Base-by-base conservation (phyloP, 2,888 invertebrate species). In the Meteorus colon region DNA sequence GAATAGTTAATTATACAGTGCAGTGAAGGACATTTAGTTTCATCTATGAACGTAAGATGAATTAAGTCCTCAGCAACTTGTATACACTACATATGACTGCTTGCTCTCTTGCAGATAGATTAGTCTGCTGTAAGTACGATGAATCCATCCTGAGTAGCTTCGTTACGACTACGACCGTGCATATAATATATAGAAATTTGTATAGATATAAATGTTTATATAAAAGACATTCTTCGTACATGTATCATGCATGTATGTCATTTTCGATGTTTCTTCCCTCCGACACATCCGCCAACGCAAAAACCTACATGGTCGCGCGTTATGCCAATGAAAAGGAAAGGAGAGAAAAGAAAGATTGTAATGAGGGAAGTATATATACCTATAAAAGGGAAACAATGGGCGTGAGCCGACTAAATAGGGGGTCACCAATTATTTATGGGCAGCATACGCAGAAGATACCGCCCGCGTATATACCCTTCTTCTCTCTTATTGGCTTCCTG, bases 351-450 rank as follows among this genome's bases (percentile, higher is more conserved):
- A 78, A 77, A 77, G 77, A 73, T 68, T 75, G 75, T 69, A n/a
- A 19, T 19, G 55, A 55, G 55, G 55, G 55, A 55, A 55, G 55
- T 48, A 48, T 55, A 55, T 55, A 55, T 55, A 55, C 19, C 55
- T 55, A 55, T 55, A 55, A 78, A 77, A 75, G 59, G 67, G 71
- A 74, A 79, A 82, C 79, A 81, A 82, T 81, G 71, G 74, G 71
- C 74, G 81, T 81, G 76, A 79, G 78, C 77, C 76, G 78, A 75
- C 71, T 79, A 79, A 81, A 80, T 82, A 79, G 74, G 72, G 73
- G 71, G 71, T 75, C 76, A 72, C 75, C 67, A 63, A 76, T 81
- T 79, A 73, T 76, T 81, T 79, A 80, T 80, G 74, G 73, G 70
- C 74, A 74, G 41, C 29, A 16, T 55, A 55, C 37, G 77, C 77